Conservation (phyloP, 64 coral and sea anemone genomes). For the Platygyra sinensis region DNA sequence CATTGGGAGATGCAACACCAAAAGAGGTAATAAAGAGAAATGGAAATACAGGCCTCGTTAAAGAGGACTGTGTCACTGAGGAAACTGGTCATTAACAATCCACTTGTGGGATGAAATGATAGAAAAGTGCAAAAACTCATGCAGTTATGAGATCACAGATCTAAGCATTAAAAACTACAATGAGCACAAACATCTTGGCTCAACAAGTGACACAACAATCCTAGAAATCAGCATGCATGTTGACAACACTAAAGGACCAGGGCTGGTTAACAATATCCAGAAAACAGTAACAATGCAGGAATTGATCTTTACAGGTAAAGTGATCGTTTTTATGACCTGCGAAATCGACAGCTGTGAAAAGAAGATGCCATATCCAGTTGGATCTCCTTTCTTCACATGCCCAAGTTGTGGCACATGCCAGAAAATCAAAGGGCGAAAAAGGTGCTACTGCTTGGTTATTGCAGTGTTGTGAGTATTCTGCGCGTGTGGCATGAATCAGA, state of each 20-base stretch:
- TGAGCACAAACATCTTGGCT: slow-evolving; percentile 41
- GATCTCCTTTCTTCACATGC: slow-evolving; percentile 49
- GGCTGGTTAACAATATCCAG: background rate
- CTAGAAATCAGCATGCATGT: slow-evolving; percentile 42
- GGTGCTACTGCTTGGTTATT: slow-evolving; percentile 20
- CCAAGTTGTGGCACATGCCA: slow-evolving; percentile 55
- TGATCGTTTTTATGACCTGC: slow-evolving; percentile 45
- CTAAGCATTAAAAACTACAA: slow-evolving; percentile 37
- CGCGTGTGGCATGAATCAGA: too few relatives aligned
- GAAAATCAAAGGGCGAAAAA: slow-evolving; percentile 54
- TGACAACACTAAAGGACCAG: slow-evolving; percentile 34
- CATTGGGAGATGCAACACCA: background rate
- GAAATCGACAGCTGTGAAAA: slow-evolving; percentile 30
- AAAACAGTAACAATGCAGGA: background rate
- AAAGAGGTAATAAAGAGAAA: slow-evolving; percentile 38
- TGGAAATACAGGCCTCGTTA: background rate
- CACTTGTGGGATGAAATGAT: too few relatives aligned
- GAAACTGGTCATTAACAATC: slow-evolving; percentile 45
- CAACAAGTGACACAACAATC: slow-evolving; percentile 35
- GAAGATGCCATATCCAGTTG: slow-evolving; percentile 63
- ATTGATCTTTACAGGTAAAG: slow-evolving; percentile 46
- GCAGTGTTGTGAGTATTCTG: too few relatives aligned
- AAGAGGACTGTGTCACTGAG: slow-evolving; percentile 46
- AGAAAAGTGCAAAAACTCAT: too few relatives aligned
- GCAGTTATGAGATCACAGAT: slow-evolving; percentile 50